phyloP scores from a whole-genome alignment of 2,888 invertebrate species.

The Platynereis dumerilii region DNA sequence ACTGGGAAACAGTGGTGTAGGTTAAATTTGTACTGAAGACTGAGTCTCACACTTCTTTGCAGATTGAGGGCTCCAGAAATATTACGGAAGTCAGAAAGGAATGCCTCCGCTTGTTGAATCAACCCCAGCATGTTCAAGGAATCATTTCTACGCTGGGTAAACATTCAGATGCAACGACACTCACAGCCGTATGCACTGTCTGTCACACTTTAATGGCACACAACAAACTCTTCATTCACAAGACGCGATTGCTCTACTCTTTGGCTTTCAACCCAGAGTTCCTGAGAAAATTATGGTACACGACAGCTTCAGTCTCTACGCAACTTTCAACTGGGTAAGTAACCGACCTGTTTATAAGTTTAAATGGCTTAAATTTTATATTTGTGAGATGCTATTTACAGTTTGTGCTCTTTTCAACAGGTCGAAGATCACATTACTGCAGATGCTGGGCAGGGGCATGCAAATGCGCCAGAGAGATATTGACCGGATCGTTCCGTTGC shows the following conservation, averaged over 20 bases:
- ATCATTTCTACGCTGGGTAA: slow-evolving; percentile 66
- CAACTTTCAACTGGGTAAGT: slow-evolving; percentile 66
- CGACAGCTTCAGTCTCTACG: slow-evolving; percentile 53
- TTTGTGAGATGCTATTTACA: too few relatives aligned
- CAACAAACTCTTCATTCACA: slow-evolving; percentile 82
- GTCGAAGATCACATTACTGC: slow-evolving; percentile 68
- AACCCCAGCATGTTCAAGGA: slow-evolving; percentile 69
- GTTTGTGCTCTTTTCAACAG: slow-evolving; percentile 39
- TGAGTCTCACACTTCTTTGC: slow-evolving; percentile 7
- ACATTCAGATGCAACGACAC: slow-evolving; percentile 65
- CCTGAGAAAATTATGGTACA: slow-evolving; percentile 77
- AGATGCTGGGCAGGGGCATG: slow-evolving; percentile 74
- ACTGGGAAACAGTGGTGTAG: too few relatives aligned
- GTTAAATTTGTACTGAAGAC: too few relatives aligned
- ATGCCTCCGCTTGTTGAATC: slow-evolving; percentile 74
- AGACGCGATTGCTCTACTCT: slow-evolving; percentile 81
- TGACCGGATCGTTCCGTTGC: slow-evolving; percentile 75
- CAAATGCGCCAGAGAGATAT: slow-evolving; percentile 69
- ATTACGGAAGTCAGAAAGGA: slow-evolving; percentile 60
- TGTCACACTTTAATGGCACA: slow-evolving; percentile 85
- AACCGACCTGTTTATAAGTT: neutral
- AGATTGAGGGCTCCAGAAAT: slow-evolving; percentile 36
- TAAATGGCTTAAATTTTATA: too few relatives aligned
- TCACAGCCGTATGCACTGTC: slow-evolving; percentile 76
- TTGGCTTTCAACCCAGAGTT: slow-evolving; percentile 81